Base-by-base conservation (phyloP, 1,140 invertebrate genomes). In the Acyrthosiphon pisum region DNA sequence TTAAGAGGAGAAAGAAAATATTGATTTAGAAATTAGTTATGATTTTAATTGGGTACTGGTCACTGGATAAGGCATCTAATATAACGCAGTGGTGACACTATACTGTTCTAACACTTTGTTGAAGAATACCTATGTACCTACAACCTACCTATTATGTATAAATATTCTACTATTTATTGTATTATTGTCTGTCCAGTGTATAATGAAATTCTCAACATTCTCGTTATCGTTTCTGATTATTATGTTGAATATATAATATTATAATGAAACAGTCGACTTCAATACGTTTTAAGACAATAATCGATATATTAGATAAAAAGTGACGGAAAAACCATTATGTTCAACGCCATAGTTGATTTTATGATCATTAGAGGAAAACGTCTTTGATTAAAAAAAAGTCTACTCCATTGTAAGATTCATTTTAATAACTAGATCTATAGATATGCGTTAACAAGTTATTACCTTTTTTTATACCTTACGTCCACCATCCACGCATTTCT, bases 401-500 rank as follows among this genome's bases (percentile, higher is more conserved):
- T 20, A 37, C 18, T 37, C 22, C 22, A 8, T 35, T 9, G 76
- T 23, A 37, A 81, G 20, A 37, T 81, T 35, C n/a, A 2, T 81
- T 37, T 81, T 81, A 81, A 83, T 20, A 37, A 83, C 76, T 37
- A 83, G 76, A 83, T 37, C 14, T 76, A 76, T n/a, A 76, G 35
- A 83, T 83, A 83, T 37, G 76, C 76, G 76, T 83, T 83, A 83
- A 37, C 76, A 35, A 83, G 60, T 76, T n/a, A 76, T 76, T 76
- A 76, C 60, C 35, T 83, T 37, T 81, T 81, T 22, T 6, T 6
- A 20, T 37, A 83, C 35, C 22, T 53, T 50, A 53, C 50, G 20
- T 53, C 50, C 22, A 23, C 22, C 50, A 18, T 83, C n/a, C 35
- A 76, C 30, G 30, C 35, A 83, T 83, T 37, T 83, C 76, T 83